A percentile compares a stretch with the other conserved stretches of the same genome.
Evolutionary conservation across 2,797 vertebrate species (phyloP).

Genomic region (Adelosebastes latens): DNA sequence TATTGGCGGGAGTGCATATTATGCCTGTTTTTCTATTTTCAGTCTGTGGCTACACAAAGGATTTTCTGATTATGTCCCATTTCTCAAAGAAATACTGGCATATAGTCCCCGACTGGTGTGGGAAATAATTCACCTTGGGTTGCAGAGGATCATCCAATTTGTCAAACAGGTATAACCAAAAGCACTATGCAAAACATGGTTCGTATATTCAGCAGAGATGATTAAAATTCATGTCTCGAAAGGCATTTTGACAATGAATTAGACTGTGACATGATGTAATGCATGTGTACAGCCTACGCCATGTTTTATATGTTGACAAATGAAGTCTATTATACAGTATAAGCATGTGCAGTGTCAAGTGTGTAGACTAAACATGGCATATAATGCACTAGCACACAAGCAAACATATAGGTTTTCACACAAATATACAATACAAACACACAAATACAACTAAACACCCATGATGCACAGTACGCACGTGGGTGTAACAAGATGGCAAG

Average conservation of each 20-base stretch:
- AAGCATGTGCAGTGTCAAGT: neutral
- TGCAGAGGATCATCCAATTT: neutral
- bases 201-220: neutral
- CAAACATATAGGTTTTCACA: neutral
- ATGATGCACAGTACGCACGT: conserved; percentile 33
- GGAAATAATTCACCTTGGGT: neutral
- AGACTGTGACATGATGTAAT: neutral
- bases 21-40: neutral
- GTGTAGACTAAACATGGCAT: neutral
- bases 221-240: conserved; percentile 3
- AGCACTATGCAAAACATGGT: conserved; percentile 1
- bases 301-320: conserved; percentile 6
- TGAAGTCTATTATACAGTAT: neutral
- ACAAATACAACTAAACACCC: conserved; percentile 30
- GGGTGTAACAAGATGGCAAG: conserved; percentile 56
- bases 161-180: conserved; percentile 1
- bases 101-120: neutral
- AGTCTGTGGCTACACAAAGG: neutral
- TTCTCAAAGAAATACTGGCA: neutral
- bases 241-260: conserved; percentile 7
- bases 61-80: neutral
- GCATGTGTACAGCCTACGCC: neutral
- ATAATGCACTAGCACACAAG: neutral
- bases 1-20: neutral
- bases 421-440: neutral